Evolutionary conservation across 2,797 vertebrate species (phyloP).

Genomic region (Hippocampus kuda): DNA sequence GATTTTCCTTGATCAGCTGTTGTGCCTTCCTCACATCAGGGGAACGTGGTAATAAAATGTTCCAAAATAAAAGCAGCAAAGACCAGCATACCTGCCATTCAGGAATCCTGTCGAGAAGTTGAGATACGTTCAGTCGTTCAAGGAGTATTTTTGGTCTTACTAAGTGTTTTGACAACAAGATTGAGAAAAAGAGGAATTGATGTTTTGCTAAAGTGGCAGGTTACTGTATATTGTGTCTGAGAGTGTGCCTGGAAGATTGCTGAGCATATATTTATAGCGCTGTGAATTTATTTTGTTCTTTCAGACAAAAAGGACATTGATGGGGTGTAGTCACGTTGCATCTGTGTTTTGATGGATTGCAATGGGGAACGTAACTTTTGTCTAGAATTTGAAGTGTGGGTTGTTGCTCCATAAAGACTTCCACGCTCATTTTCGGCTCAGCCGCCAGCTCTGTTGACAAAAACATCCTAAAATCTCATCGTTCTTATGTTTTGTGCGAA

Average conservation of each 20-base stretch:
- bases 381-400: conserved; percentile 36
- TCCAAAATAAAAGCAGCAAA: background rate
- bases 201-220: conserved; percentile 3
- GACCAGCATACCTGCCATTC: background rate
- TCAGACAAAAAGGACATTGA: background rate
- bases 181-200: background rate
- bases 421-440: conserved; percentile 28
- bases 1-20: conserved; percentile 5
- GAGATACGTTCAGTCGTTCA: background rate
- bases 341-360: conserved; percentile 22
- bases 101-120: background rate
- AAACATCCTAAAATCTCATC: conserved; percentile 15
- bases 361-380: conserved; percentile 4
- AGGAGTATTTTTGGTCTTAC: background rate
- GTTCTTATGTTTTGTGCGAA: background rate
- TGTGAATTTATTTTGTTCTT: background rate
- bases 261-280: background rate
- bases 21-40: background rate
- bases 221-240: background rate
- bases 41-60: background rate
- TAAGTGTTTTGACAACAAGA: background rate
- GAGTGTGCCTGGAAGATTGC: background rate
- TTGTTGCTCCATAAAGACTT: conserved; percentile 29
- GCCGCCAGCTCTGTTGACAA: conserved; percentile 19
- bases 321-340: background rate